Evolutionary conservation across 2,888 invertebrate genomes (phyloP), one percentile per base, ranked within the genome.

Genomic region (Andrena haemorrhoa): DNA sequence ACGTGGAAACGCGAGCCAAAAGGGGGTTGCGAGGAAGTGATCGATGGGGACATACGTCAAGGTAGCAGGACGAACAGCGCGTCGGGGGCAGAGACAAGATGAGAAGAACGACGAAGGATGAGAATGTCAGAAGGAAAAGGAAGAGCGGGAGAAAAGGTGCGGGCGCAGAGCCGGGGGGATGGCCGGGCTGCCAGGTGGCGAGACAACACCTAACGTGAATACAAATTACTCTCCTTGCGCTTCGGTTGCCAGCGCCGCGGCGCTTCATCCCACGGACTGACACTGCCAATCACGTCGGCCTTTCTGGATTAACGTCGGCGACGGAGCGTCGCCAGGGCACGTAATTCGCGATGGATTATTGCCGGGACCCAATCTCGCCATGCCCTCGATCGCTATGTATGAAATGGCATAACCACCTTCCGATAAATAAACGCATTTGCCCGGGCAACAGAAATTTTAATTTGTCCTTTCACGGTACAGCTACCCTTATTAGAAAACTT

Each of bases 1-100:
- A 87, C 82, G 88, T 85, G 88, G 86, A 82, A 87, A 84, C 84
- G 85, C 86, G 86, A 78, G 83, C 79, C 79, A 70, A 76, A 83
- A 82, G 82, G 82, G 86, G 83, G 68, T 75, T 82, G 86, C 83
- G 84, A 81, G 89, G 79, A 81, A 83, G 92, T 92, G 92, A 91
- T 91, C 91, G 92, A 91, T 91, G 91, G 86, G 90, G 90, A 90
- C 92, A 91, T 91, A 90, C 90, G 90, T 91, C 91, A 91, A 89
- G 86, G 83, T 61, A 84, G 86, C 83, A 72, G 89, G 80, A 90
- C 85, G 88, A 85, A 89, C 86, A 89, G 84, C 85, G 81, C 79
- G 81, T 84, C 78, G 82, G 60, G 61, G 81, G 75, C 76, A 35
- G 85, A 85, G 87, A 89, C 80, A 81, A 86, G 84, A 87, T 75